Percentiles rank a stretch among this genome's conserved stretches.
These are phyloP conservation scores for Acheta domesticus DNA, from an alignment of 2,888 invertebrate species.

Conservation along the genomic window DNA sequence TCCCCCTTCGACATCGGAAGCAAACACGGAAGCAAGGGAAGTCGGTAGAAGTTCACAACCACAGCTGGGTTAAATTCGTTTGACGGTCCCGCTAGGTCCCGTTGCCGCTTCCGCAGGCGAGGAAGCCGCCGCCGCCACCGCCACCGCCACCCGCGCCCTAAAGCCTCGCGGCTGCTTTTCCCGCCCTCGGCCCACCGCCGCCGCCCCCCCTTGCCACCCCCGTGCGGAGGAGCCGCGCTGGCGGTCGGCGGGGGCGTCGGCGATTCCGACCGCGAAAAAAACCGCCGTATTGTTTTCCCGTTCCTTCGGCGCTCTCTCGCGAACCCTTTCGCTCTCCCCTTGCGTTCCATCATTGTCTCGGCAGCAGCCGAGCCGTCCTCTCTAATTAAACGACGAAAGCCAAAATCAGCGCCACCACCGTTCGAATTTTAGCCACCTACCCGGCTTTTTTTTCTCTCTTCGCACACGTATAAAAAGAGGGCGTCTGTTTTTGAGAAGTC, in stretches of 20 bases:
- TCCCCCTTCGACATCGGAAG: background rate
- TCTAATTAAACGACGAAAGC: slow-evolving; percentile 29
- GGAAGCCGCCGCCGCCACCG: background rate
- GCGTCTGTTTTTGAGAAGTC: slow-evolving; percentile 21
- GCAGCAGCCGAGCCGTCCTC: background rate
- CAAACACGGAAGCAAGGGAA: background rate
- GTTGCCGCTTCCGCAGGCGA: background rate
- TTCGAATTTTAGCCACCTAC: slow-evolving; percentile 28
- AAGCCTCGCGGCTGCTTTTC: background rate
- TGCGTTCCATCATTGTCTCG: slow-evolving; percentile 22
- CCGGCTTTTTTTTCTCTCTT: slow-evolving; percentile 11
- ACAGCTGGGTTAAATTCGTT: background rate
- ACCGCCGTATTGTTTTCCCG: background rate
- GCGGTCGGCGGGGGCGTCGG: background rate
- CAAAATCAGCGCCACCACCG: slow-evolving; percentile 25
- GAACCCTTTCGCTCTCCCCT: background rate
- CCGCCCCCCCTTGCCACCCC: background rate
- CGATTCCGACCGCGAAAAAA: background rate
- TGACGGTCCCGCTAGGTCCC: background rate
- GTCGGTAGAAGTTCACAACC: background rate
- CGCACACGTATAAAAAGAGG: background rate
- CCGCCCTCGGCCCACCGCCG: background rate
- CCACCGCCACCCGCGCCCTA: background rate
- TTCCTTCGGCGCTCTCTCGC: background rate
- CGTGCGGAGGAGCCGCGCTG: background rate